Percentiles rank a stretch among this genome's conserved stretches.
Evolutionary conservation across 2,797 vertebrate species (phyloP).

Genomic region (Jordanella pulchra): DNA sequence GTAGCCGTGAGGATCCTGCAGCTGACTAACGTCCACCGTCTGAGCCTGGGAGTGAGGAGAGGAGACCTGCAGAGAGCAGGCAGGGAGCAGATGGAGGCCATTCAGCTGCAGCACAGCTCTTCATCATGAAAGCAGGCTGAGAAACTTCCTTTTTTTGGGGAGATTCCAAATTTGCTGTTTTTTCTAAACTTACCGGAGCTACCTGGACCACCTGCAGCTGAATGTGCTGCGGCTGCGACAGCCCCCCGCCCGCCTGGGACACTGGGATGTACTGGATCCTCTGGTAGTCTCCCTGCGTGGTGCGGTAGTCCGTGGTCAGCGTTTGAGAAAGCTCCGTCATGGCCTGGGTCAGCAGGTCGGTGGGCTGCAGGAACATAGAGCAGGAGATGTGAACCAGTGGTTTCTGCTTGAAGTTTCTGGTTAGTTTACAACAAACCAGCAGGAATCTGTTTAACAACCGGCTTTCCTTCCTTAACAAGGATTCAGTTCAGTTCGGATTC

Average conservation of each 20-base stretch:
- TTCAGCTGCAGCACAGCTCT: no score
- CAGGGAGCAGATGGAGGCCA: no score
- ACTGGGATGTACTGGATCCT: constrained; percentile 98
- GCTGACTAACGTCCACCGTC: constrained; percentile 93
- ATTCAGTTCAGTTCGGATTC: no score
- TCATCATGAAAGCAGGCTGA: no score
- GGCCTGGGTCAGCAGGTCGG: constrained; percentile 95
- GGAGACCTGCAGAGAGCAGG: constrained; percentile 80
- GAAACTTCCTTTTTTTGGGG: no score
- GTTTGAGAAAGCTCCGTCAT: constrained; percentile 99
- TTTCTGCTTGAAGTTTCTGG: no score
- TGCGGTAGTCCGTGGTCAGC: constrained; percentile 92
- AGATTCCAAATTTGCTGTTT: no score
- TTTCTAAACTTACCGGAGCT: constrained; percentile 83
- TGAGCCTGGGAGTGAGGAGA: constrained; percentile 94
- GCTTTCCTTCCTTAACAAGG: no score
- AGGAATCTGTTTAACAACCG: no score
- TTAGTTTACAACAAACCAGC: no score
- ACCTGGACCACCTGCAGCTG: constrained; percentile 98
- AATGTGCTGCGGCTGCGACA: constrained; percentile 93
- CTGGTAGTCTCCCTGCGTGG: constrained; percentile 92
- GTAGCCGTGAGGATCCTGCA: constrained; percentile 93
- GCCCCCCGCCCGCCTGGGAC: constrained; percentile 85
- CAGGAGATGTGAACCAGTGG: no score
- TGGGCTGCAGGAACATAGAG: constrained; percentile 81